A percentile compares a stretch with the other conserved stretches of the same genome.
These are phyloP conservation scores for Lamellibrachia columna DNA, from an alignment of 2,888 invertebrate genomes.

Conservation along the genomic window DNA sequence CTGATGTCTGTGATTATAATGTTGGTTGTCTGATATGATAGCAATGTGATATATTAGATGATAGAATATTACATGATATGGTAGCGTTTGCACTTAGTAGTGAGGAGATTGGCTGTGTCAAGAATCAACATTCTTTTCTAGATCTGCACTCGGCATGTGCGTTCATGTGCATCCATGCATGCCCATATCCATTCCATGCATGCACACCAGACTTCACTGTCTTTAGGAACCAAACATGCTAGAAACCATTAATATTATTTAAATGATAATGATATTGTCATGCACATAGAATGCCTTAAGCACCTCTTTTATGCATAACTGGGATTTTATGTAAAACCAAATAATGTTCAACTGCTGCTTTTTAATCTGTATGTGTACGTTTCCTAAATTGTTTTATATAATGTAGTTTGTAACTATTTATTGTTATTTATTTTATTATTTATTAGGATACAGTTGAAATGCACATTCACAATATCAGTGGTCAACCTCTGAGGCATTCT, in stretches of 20 bases:
- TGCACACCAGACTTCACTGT: neutral
- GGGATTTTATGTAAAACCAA: neutral
- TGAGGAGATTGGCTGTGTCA: neutral
- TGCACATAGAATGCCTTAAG: neutral
- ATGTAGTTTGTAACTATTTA: neutral
- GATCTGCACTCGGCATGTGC: neutral
- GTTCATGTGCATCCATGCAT: neutral
- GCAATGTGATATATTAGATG: neutral
- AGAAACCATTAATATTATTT: neutral
- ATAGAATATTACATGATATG: neutral
- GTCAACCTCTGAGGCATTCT: neutral
- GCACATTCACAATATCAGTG: neutral
- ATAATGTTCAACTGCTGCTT: neutral
- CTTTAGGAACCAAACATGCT: too few species aligned
- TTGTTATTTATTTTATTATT: neutral
- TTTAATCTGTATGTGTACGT: neutral
- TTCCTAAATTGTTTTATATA: neutral
- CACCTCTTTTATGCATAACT: neutral
- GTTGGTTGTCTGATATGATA: neutral
- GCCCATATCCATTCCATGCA: neutral
- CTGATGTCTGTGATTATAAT: conserved; percentile 5
- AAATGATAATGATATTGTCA: neutral
- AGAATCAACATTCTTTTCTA: neutral
- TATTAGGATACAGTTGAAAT: neutral
- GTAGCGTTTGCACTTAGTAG: neutral